Evolutionary conservation across 2,888 invertebrate genomes (phyloP).

Genomic region (Geotrupes spiniger): DNA sequence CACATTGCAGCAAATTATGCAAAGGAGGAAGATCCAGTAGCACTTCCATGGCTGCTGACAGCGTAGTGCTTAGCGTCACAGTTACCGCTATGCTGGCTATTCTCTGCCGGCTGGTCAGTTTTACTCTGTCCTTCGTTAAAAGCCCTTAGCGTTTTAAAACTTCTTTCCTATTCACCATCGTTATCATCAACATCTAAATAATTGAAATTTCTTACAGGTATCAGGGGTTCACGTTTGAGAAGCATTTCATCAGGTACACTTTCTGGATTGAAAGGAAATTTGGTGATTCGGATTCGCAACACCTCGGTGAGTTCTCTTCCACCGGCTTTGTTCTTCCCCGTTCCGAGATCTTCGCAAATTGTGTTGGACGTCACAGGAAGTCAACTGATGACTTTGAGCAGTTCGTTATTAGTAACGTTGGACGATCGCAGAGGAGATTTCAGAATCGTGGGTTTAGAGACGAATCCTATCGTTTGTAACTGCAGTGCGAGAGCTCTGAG

Average conservation of each 20-base stretch:
- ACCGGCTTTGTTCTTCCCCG: slow-evolving; percentile 79
- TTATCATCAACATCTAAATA: too few species aligned
- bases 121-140: too few species aligned
- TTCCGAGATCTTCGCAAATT: slow-evolving; percentile 81
- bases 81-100: too few species aligned
- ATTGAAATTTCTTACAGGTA: too few species aligned
- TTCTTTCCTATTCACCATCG: too few species aligned
- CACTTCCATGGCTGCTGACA: too few species aligned
- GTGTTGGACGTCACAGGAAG: slow-evolving; percentile 77
- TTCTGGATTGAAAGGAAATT: slow-evolving; percentile 74
- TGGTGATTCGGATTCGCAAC: slow-evolving; percentile 74
- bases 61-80: too few species aligned
- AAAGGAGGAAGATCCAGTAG: too few species aligned
- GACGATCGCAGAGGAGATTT: slow-evolving; percentile 79
- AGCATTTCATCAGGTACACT: slow-evolving; percentile 80
- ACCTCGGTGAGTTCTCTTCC: slow-evolving; percentile 77
- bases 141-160: too few species aligned
- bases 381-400: slow-evolving; percentile 70
- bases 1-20: too few species aligned
- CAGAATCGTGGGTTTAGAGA: slow-evolving; percentile 68
- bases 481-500: slow-evolving; percentile 78
- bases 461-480: slow-evolving; percentile 82
- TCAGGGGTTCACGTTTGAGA: slow-evolving; percentile 71
- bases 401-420: slow-evolving; percentile 74
- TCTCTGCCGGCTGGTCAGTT: too few species aligned